Evolutionary conservation across 2,888 invertebrate genomes (phyloP).

Genomic region (Cinara cedri): DNA sequence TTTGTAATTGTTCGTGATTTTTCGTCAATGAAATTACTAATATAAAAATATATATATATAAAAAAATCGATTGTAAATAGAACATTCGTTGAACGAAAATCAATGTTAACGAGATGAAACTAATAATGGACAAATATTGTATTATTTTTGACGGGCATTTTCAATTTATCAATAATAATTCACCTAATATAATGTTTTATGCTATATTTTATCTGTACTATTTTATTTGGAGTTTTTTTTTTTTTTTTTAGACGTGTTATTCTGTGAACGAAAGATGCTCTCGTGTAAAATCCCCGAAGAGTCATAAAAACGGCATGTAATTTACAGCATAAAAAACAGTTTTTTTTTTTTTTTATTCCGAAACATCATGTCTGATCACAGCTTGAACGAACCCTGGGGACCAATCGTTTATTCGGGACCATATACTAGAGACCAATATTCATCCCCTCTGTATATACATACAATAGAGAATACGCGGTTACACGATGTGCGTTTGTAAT

Average conservation of each 20-base stretch:
- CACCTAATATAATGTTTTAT: background rate
- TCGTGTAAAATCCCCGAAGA: conserved; percentile 17
- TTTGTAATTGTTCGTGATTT: too few species aligned
- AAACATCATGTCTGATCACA: conserved; percentile 48
- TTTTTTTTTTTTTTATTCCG: conserved; percentile 34
- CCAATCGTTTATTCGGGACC: conserved; percentile 47
- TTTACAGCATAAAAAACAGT: conserved; percentile 37
- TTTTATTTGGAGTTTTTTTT: background rate
- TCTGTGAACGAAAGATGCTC: background rate
- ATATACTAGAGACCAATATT: conserved; percentile 16
- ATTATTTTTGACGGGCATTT: too few species aligned
- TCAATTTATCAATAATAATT: background rate
- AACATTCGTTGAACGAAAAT: too few species aligned
- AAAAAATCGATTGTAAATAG: too few species aligned
- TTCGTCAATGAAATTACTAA: too few species aligned
- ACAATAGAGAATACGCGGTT: background rate
- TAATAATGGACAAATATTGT: too few species aligned
- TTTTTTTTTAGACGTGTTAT: background rate
- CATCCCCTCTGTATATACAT: conserved; percentile 22
- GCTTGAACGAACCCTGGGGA: conserved; percentile 44
- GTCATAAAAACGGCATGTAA: conserved; percentile 25
- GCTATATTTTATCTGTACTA: background rate
- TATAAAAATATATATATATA: too few species aligned
- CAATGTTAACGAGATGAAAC: too few species aligned
- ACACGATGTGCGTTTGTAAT: background rate